These are phyloP conservation scores for Thecocarcelia acutangulata DNA, from an alignment of 2,888 invertebrate genomes.

Conservation along the genomic window DNA sequence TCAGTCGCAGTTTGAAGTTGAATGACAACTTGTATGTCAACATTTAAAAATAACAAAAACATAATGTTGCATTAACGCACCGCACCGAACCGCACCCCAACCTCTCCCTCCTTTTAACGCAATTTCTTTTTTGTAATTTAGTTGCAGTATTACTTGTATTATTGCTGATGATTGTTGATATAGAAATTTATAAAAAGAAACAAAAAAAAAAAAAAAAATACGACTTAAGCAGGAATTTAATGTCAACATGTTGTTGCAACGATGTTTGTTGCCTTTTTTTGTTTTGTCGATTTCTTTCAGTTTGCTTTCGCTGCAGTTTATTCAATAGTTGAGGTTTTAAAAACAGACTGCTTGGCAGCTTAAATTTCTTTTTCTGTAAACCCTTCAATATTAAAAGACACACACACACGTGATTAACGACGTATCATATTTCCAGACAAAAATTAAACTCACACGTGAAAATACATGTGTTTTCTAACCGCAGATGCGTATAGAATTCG, in stretches of 20 bases:
- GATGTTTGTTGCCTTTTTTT: conserved; percentile 24
- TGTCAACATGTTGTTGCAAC: conserved; percentile 61
- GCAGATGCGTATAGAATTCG: conserved; percentile 36
- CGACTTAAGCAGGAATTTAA: conserved; percentile 60
- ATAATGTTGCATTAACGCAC: conserved; percentile 67
- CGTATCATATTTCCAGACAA: conserved; percentile 37
- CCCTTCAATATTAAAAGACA: conserved; percentile 28
- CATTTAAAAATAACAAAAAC: conserved; percentile 58
- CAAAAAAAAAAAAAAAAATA: not conserved
- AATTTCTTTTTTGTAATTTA: conserved; percentile 24
- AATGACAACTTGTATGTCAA: conserved; percentile 71
- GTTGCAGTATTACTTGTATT: conserved; percentile 53
- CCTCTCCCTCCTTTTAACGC: conserved; percentile 35
- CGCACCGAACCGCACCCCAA: too few species aligned
- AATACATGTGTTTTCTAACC: conserved; percentile 27
- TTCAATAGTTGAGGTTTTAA: conserved; percentile 36
- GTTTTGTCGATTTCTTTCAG: conserved; percentile 28
- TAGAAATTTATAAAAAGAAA: conserved; percentile 10
- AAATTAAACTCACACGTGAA: conserved; percentile 44
- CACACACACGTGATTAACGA: conserved; percentile 41
- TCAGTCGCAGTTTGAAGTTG: conserved; percentile 63
- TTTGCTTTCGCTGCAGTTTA: conserved; percentile 8
- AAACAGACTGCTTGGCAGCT: conserved; percentile 62
- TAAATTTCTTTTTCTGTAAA: conserved; percentile 41
- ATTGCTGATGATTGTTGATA: conserved; percentile 44